These are phyloP conservation scores for Paramuricea clavata DNA, from an alignment of 92 coral and sea anemone species.

Conservation along the genomic window DNA sequence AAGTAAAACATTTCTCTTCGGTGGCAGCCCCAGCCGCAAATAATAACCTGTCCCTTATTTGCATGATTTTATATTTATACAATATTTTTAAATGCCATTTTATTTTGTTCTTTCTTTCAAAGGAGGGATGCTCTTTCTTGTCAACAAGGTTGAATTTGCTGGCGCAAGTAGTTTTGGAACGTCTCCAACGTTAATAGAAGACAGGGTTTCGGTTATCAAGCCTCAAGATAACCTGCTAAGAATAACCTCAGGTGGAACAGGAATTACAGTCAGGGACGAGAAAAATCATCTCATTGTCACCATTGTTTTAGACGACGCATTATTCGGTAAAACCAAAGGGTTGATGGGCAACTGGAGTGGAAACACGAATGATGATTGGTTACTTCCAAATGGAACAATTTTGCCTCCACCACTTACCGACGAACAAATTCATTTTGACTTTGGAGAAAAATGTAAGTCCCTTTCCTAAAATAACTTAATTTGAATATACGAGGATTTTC, in stretches of 20 bases:
- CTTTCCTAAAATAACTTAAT: background rate
- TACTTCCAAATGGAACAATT: conserved; percentile 73
- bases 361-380: conserved; percentile 70
- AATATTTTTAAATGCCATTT: no score
- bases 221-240: background rate
- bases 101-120: background rate
- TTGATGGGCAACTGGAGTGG: conserved; percentile 86
- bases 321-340: conserved; percentile 72
- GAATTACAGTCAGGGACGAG: conserved; percentile 22
- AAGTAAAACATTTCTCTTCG: no score
- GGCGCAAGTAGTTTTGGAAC: conserved; percentile 11
- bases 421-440: conserved; percentile 75
- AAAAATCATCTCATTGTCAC: conserved; percentile 10
- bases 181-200: background rate
- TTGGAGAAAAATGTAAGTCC: conserved; percentile 79
- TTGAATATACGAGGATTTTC: background rate
- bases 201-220: background rate
- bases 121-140: conserved; percentile 34
- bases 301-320: background rate
- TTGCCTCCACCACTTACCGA: conserved; percentile 72
- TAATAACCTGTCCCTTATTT: no score
- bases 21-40: no score
- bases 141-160: conserved; percentile 8
- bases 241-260: conserved; percentile 20
- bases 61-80: no score